Base-by-base conservation (phyloP, 2,888 invertebrate species). In the Punctoribates punctum region DNA sequence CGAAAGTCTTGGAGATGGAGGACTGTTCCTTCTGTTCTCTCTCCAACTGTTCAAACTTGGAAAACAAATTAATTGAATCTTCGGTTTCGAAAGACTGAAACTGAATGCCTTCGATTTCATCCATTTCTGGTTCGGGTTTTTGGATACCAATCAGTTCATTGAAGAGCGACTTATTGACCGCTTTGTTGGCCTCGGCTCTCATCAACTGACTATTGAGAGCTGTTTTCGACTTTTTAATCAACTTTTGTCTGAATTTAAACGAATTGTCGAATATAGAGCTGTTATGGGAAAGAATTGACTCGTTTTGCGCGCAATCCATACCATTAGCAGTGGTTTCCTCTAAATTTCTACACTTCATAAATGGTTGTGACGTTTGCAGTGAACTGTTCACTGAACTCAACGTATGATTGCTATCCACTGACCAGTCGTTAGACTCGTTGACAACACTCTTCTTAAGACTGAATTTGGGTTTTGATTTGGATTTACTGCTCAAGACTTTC, bases 101-200 rank as follows among this genome's bases (percentile, higher is more conserved):
- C 73, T 79, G 78, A 15, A 81, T 75, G 29, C 80, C 81, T 77
- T 81, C 81, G 73, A 81, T 79, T 73, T 78, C 74, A 73, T 80
- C 79, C 70, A 80, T 76, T 75, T 81, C 79, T 29, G 80, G 79
- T 29, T 62, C 76, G 29, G 78, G 72, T 46, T 73, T 73, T 23
- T 25, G 57, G 57, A 57, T 25, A 57, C 57, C 57, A 23, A 25
- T 57, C 17, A 62, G 17, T 4, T 62, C 62, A 62, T 57, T 57
- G 57, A 62, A 34, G 17, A 62, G 17, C 2, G 62, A 9, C 34
- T 34, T 62, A 13, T 29, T 29, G 8, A 1, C 17, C 9, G 15
- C 17, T 27, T n/a, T 62, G 62, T 29, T 62, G 29, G 29, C 29
- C 29, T n/a, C 62, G n/a, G 27, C 15, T 17, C 29, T 17, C 62